These are phyloP conservation scores for Tachysurus vachellii DNA, from an alignment of 2,113 vertebrate species.

Conservation along the genomic window DNA sequence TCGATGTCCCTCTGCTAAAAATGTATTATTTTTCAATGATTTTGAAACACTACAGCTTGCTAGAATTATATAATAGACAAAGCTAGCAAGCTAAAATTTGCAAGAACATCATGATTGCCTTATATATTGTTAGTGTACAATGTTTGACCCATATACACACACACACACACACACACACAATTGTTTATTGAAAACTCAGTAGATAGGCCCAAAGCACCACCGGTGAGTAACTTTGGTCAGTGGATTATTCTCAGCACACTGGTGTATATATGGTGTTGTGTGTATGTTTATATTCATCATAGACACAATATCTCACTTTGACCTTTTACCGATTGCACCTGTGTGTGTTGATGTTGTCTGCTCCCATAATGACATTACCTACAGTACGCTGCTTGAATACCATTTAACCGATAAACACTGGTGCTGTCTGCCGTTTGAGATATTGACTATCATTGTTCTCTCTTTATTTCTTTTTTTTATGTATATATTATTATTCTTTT, in stretches of 20 bases:
- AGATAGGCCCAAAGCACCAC: not conserved
- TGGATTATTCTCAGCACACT: not conserved
- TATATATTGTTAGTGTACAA: not conserved
- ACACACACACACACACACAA: not conserved
- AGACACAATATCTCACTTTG: not conserved
- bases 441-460: constrained; percentile 2
- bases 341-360: not conserved
- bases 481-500: not conserved
- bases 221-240: not conserved
- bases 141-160: not conserved
- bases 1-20: no score
- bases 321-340: not conserved
- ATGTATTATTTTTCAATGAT: not conserved
- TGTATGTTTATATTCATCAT: not conserved
- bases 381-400: not conserved
- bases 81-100: not conserved
- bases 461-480: no score
- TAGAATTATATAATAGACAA: not conserved
- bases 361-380: not conserved
- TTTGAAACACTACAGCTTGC: not conserved
- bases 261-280: not conserved
- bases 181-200: not conserved
- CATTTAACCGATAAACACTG: not conserved
- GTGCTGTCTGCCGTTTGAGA: not conserved
- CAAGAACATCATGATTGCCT: not conserved